Base-by-base conservation (phyloP, 2,888 invertebrate species). In the Dilophus febrilis region DNA sequence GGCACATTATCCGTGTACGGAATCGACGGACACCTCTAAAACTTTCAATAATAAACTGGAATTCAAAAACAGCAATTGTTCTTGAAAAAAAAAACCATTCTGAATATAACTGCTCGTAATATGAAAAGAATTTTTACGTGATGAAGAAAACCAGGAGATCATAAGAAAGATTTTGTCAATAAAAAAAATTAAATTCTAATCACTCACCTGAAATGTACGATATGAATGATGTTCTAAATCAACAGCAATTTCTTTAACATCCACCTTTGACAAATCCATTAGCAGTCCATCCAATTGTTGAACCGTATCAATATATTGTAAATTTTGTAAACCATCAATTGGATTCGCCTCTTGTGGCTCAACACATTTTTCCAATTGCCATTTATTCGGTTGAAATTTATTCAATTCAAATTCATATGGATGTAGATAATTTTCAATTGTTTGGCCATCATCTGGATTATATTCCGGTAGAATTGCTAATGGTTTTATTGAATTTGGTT, bases 151-250 rank as follows among this genome's bases (percentile, higher is more conserved):
- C n/a, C n/a, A n/a, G n/a, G n/a, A n/a, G n/a, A n/a, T n/a, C n/a
- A n/a, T n/a, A n/a, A n/a, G n/a, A n/a, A n/a, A n/a, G n/a, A n/a
- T n/a, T n/a, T n/a, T n/a, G n/a, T n/a, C n/a, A n/a, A n/a, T n/a
- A n/a, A n/a, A n/a, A n/a, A n/a, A n/a, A n/a, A n/a, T n/a, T n/a
- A n/a, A n/a, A n/a, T n/a, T n/a, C n/a, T n/a, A n/a, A n/a, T n/a
- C n/a, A n/a, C n/a, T n/a, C 13, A 36, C 36, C 66, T 84, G 82
- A 58, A 84, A 98, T 1, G 83, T 78, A 42, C 95, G 71, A 55
- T 88, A 92, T 0, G 83, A 80, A 59, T 98, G 94, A 60, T 94
- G 91, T 67, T 86, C 86, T 37, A 97, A 66, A 66, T 97, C 97
- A 1, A 97, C 73, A 1, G 91, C 90, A 39, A 97, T 71, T 55